phyloP scores from a whole-genome alignment of 2,113 vertebrate species.

The Myiozetetes cayanensis region DNA sequence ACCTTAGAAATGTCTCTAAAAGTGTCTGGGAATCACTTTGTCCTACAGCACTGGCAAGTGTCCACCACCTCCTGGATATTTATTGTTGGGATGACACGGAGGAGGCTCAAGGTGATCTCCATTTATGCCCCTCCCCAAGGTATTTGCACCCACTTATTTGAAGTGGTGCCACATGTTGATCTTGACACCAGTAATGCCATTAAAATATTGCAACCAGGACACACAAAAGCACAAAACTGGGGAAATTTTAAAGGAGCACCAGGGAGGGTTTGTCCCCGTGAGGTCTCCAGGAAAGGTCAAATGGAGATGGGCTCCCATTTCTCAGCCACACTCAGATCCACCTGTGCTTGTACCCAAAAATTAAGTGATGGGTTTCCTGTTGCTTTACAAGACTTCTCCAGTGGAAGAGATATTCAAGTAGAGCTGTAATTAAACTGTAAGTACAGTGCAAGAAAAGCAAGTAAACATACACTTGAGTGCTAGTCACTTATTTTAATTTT shows the following conservation, averaged over 20 bases:
- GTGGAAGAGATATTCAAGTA: background rate
- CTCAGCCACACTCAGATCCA: background rate
- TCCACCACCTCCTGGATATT: background rate
- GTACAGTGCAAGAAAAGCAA: background rate
- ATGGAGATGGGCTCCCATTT: background rate
- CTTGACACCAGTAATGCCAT: background rate
- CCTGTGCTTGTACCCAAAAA: background rate
- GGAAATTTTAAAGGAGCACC: background rate
- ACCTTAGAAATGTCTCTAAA: slow-evolving; percentile 10
- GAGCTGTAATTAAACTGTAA: background rate
- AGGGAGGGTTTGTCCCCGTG: background rate
- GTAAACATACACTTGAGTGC: background rate
- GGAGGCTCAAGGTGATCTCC: background rate
- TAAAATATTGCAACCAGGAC: background rate
- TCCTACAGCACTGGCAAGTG: background rate
- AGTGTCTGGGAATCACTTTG: background rate
- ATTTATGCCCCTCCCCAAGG: background rate
- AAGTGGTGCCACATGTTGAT: background rate
- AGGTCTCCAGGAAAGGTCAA: background rate
- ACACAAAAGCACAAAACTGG: background rate
- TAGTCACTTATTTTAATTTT: background rate
- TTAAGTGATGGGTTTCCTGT: background rate
- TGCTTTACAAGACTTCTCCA: background rate
- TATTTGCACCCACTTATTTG: background rate
- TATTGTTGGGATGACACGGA: background rate